Evolutionary conservation across 2,888 invertebrate genomes (phyloP).

Genomic region (Thumatha senex): DNA sequence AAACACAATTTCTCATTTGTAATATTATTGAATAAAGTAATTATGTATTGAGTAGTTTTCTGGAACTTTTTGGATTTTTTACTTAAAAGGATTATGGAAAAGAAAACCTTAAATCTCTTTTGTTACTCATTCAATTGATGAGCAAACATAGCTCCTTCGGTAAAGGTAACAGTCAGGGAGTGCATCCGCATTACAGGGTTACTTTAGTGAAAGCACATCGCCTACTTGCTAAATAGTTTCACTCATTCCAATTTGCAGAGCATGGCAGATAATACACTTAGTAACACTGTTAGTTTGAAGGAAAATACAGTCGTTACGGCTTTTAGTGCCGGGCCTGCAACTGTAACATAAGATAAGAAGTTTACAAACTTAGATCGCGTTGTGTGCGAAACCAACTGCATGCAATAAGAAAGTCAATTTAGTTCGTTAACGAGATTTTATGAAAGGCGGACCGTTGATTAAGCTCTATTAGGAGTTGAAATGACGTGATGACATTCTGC

Average conservation of each 20-base stretch:
- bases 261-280: slow-evolving; percentile 64
- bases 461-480: slow-evolving; percentile 62
- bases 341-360: slow-evolving; percentile 57
- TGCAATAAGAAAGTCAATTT: slow-evolving; percentile 72
- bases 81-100: too few relatives aligned
- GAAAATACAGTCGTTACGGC: slow-evolving; percentile 68
- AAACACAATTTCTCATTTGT: too few relatives aligned
- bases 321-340: slow-evolving; percentile 55
- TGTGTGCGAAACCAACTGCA: slow-evolving; percentile 52
- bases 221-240: slow-evolving; percentile 62
- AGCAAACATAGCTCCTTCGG: slow-evolving; percentile 62
- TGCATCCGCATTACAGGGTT: slow-evolving; percentile 51
- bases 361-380: slow-evolving; percentile 62
- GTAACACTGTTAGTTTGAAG: slow-evolving; percentile 61
- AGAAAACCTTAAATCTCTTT: too few relatives aligned
- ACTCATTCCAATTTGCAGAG: slow-evolving; percentile 61
- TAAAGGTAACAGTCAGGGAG: slow-evolving; percentile 61
- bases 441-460: slow-evolving; percentile 69
- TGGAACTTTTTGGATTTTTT: too few relatives aligned
- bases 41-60: too few relatives aligned
- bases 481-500: slow-evolving; percentile 57
- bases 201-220: slow-evolving; percentile 60
- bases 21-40: too few relatives aligned
- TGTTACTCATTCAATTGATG: slow-evolving; percentile 62
- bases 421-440: slow-evolving; percentile 71